These are phyloP conservation scores for Hemiscyllium ocellatum DNA, from an alignment of 2,113 vertebrate genomes.

Conservation along the genomic window DNA sequence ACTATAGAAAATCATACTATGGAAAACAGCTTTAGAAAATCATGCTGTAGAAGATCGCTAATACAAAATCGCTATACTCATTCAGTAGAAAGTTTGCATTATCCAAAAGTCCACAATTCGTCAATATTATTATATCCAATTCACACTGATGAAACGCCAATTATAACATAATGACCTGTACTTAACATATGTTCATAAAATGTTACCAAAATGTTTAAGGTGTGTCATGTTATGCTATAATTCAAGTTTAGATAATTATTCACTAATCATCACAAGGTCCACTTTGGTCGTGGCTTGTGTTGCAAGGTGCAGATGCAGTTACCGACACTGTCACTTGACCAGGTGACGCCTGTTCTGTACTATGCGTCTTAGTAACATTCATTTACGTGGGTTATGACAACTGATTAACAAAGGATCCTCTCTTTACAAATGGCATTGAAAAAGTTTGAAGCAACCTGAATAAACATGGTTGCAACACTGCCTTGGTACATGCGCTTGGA, in stretches of 20 bases:
- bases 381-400: not conserved
- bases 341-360: not conserved
- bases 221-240: not conserved
- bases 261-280: not conserved
- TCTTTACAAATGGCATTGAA: slow-evolving; percentile 14
- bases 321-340: not conserved
- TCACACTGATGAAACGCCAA: too few species aligned
- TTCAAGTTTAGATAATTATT: not conserved
- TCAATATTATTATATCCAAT: too few species aligned
- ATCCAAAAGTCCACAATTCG: too few species aligned
- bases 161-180: not conserved
- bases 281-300: not conserved
- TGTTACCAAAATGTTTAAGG: not conserved
- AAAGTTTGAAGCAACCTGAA: slow-evolving; percentile 23
- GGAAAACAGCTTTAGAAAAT: too few species aligned
- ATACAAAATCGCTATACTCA: too few species aligned
- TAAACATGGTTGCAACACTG: not conserved
- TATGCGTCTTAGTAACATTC: not conserved
- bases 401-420: not conserved
- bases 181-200: not conserved
- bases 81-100: too few species aligned
- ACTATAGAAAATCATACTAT: too few species aligned
- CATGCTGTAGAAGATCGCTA: too few species aligned
- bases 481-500: not conserved
- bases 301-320: not conserved